These are phyloP conservation scores for Coelinius sp. DNA, from an alignment of 2,888 invertebrate genomes.

Conservation along the genomic window DNA sequence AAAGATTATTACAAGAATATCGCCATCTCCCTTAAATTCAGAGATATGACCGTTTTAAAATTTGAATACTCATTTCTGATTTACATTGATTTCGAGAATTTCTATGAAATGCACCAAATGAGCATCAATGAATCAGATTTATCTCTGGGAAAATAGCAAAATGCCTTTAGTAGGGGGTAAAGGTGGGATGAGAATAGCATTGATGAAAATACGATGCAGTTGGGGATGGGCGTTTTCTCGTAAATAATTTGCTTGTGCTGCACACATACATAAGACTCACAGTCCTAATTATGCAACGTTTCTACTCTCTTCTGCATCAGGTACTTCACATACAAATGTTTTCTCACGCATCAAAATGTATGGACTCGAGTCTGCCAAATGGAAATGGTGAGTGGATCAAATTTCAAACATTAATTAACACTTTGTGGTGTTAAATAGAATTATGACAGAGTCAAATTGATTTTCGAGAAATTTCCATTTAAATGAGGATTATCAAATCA, in stretches of 20 bases:
- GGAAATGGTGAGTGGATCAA: not conserved
- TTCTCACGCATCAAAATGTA: constrained; percentile 62
- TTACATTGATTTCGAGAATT: not conserved
- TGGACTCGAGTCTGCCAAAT: constrained; percentile 1
- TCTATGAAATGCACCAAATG: not conserved
- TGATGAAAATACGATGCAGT: constrained; percentile 14
- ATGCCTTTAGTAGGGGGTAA: not conserved
- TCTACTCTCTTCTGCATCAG: constrained; percentile 43
- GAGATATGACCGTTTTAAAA: no score
- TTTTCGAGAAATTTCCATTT: not conserved
- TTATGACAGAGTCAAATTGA: not conserved
- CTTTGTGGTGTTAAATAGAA: not conserved
- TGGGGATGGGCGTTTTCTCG: constrained; percentile 44
- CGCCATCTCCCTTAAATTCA: no score
- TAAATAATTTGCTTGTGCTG: constrained; percentile 20
- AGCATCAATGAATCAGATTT: not conserved
- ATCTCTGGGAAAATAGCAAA: not conserved
- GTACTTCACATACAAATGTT: constrained; percentile 42
- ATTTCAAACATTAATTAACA: constrained; percentile 10
- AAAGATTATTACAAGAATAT: no score
- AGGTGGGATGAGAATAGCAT: constrained; percentile 14
- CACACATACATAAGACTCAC: not conserved
- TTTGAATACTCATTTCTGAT: no score
- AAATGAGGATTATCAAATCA: not conserved
- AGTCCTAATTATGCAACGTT: constrained; percentile 64